Conservation (phyloP, 2,888 invertebrate species). For the Folsomia manolachei region DNA sequence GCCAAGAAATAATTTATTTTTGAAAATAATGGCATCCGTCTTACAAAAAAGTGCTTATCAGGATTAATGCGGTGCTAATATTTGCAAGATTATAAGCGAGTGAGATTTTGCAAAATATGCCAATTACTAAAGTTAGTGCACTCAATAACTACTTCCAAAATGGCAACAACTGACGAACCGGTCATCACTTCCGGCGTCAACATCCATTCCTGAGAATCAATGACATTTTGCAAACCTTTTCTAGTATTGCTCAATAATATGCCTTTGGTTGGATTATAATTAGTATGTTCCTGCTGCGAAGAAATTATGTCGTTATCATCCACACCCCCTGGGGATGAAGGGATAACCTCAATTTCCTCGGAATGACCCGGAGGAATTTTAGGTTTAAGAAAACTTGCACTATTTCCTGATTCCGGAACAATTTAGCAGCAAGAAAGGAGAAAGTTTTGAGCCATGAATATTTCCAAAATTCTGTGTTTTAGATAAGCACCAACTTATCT, state of each 20-base stretch:
- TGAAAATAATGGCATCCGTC: conserved; percentile 7
- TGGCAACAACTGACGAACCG: too few species aligned
- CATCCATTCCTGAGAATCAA: conserved; percentile 1
- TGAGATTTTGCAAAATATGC: background rate
- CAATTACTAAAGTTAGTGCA: too few species aligned
- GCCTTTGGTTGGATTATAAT: background rate
- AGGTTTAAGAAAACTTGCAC: conserved; percentile 43
- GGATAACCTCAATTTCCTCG: too few species aligned
- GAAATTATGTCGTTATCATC: too few species aligned
- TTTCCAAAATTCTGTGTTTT: too few species aligned
- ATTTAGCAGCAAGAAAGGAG: too few species aligned
- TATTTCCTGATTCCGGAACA: conserved; percentile 43
- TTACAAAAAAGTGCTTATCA: conserved; percentile 1
- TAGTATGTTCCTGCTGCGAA: conserved; percentile 14
- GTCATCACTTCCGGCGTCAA: conserved; percentile 37
- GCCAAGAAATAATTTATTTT: background rate
- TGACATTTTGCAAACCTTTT: conserved; percentile 22
- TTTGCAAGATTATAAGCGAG: background rate
- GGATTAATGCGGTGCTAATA: too few species aligned
- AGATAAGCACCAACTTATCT: too few species aligned
- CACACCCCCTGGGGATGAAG: too few species aligned
- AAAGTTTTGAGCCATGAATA: too few species aligned
- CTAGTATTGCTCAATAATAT: background rate
- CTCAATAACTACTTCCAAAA: too few species aligned
- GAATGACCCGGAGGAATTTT: too few species aligned